Conservation (phyloP, 2,888 invertebrate genomes). For the Bombylius major region DNA sequence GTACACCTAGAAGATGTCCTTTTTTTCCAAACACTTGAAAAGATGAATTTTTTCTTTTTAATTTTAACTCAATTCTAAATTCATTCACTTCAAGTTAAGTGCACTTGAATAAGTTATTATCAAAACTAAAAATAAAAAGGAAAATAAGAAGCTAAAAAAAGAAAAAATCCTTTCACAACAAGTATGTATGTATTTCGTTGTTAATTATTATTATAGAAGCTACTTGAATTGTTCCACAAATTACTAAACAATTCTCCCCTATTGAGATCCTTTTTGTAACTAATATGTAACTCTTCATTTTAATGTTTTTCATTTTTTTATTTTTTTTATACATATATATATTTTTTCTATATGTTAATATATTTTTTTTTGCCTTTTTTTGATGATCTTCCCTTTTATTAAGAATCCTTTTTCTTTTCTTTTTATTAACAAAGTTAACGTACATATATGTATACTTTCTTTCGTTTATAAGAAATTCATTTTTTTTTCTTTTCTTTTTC, state of each 20-base stretch:
- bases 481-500: not conserved
- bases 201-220: conserved; percentile 11
- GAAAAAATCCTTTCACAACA: conserved; percentile 8
- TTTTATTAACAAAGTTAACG: not conserved
- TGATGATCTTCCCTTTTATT: too few relatives aligned
- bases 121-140: too few relatives aligned
- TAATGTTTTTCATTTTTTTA: not conserved
- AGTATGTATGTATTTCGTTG: conserved; percentile 3
- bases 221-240: conserved; percentile 11
- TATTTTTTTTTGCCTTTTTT: too few relatives aligned
- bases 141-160: too few relatives aligned
- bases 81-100: too few relatives aligned
- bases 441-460: not conserved
- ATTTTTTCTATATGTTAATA: not conserved
- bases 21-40: too few relatives aligned
- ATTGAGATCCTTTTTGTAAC: not conserved
- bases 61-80: too few relatives aligned
- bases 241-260: conserved; percentile 7
- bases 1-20: too few relatives aligned
- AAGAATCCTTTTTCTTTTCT: not conserved
- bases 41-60: too few relatives aligned
- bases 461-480: not conserved
- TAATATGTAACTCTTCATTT: too few relatives aligned
- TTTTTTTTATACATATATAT: not conserved
- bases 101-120: too few relatives aligned